Evolutionary conservation across 2,797 vertebrate genomes (phyloP).

Genomic region (Adelosebastes latens): DNA sequence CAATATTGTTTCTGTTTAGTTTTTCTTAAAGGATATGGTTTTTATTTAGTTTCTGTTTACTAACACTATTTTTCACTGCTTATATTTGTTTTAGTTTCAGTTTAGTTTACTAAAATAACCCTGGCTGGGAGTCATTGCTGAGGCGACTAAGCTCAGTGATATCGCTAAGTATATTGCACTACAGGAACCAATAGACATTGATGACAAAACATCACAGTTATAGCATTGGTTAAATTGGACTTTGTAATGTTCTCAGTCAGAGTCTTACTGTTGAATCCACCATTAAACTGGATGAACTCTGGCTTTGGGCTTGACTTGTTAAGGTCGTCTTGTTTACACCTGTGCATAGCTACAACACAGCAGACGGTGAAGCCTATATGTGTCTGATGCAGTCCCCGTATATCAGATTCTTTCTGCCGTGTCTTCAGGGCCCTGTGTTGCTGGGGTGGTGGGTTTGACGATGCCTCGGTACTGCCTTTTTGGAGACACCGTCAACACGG

Average conservation of each 20-base stretch:
- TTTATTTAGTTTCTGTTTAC: too few species aligned
- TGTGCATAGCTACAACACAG: background rate
- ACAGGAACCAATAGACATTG: background rate
- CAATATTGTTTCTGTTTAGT: too few species aligned
- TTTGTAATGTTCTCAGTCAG: background rate
- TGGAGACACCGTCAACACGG: slow-evolving; percentile 90
- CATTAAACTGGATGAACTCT: background rate
- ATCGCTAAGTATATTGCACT: background rate
- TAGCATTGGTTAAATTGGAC: background rate
- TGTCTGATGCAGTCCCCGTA: background rate
- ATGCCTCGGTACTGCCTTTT: slow-evolving; percentile 92
- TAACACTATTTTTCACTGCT: too few species aligned
- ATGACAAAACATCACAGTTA: background rate
- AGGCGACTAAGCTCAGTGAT: background rate
- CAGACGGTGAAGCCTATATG: rapidly evolving
- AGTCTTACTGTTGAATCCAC: background rate
- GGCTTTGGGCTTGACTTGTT: background rate
- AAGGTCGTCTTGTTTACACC: background rate
- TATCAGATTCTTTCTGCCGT: background rate
- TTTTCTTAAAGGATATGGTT: too few species aligned
- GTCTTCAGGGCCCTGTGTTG: slow-evolving; percentile 83
- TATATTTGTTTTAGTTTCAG: too few species aligned
- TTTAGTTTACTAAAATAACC: too few species aligned
- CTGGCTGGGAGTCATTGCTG: background rate
- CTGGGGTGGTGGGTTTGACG: slow-evolving; percentile 87